phyloP scores from a whole-genome alignment of 2,888 invertebrate genomes.

The Acrocera orbiculus region DNA sequence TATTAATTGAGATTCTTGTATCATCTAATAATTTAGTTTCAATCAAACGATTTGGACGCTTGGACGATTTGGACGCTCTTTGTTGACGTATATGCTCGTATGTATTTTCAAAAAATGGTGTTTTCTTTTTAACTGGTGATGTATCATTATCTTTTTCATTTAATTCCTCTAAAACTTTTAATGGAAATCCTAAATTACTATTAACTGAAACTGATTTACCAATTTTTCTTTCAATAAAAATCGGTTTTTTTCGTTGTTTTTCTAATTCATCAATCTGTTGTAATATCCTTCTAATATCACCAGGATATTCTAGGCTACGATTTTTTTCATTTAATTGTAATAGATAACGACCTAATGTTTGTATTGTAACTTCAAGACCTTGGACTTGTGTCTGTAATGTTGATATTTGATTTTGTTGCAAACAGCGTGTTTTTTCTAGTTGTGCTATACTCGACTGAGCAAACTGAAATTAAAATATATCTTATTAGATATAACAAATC shows the following conservation, averaged over 20 bases:
- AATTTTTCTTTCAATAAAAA: slow-evolving; percentile 30
- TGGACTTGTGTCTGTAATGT: slow-evolving; percentile 55
- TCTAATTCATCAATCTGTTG: slow-evolving; percentile 39
- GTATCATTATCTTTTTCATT: slow-evolving; percentile 30
- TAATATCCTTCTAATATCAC: slow-evolving; percentile 55
- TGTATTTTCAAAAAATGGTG: slow-evolving; percentile 46
- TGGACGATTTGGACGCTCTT: slow-evolving; percentile 34
- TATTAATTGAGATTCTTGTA: slow-evolving; percentile 3
- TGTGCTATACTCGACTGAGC: slow-evolving; percentile 34
- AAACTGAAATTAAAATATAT: slow-evolving; percentile 17
- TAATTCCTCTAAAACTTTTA: slow-evolving; percentile 31
- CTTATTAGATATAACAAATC: not conserved
- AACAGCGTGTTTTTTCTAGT: slow-evolving; percentile 44
- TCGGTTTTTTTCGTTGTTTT: slow-evolving; percentile 27
- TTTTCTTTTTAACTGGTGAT: slow-evolving; percentile 32
- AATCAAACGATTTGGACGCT: slow-evolving; percentile 19
- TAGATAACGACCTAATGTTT: slow-evolving; percentile 54
- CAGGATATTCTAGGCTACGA: slow-evolving; percentile 48
- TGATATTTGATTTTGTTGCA: slow-evolving; percentile 42
- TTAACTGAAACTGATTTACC: slow-evolving; percentile 31
- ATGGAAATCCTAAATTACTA: slow-evolving; percentile 29
- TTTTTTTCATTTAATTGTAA: slow-evolving; percentile 45
- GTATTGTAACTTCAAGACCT: slow-evolving; percentile 54
- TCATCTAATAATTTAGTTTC: slow-evolving; percentile 7
- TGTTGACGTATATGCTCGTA: slow-evolving; percentile 54